Base-by-base conservation (phyloP, 2,113 vertebrate genomes). In the Rhinolophus sinicus region DNA sequence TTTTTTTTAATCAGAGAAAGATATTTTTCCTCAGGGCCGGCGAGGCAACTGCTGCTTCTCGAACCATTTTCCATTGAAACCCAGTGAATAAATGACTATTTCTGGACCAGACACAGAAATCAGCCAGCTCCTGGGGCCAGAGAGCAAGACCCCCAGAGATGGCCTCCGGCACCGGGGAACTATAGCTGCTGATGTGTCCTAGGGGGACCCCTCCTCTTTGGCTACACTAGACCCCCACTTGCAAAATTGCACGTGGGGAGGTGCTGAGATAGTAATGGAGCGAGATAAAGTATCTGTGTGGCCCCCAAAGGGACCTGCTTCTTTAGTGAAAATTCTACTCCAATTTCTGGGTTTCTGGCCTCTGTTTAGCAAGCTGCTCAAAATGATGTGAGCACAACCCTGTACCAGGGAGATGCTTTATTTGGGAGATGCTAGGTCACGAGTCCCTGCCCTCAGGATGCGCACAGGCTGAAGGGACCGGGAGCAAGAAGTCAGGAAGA, bases 171-270 rank as follows among this genome's bases (percentile, higher is more conserved):
- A 15, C 12, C 0, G 6, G 54, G 28, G 76, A 40, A 26, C 15
- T 7, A 13, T 1, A 18, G 8, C 19, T 24, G 13, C 21, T 14
- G 28, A 13, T 22, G 3, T 10, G 19, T 2, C 2, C 33, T 67
- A 12, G 12, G 0, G 47, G 18, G 22, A 40, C 1, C 7, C 28
- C 40, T 69, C 21, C 16, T 40, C 38, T 54, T 40, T 2, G 1
- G 2, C 19, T 28, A 5, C 1, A 30, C n/a, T 19, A 44, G 38
- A 47, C 3, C 3, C 16, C 58, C 18, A 18, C 5, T 54, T 56
- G 78, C 47, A 50, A 47, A 82, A 60, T 50, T 35, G 83, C 26
- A 18, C 16, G 9, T 1, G 3, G 21, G 70, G 72, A 85, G 33
- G 35, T 33, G 65, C 26, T 14, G 50, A 92, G 47, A 22, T 10